Percentiles rank a stretch among this genome's conserved stretches.
Evolutionary conservation across 1,140 invertebrate species (phyloP).

Genomic region (Solen grandis): DNA sequence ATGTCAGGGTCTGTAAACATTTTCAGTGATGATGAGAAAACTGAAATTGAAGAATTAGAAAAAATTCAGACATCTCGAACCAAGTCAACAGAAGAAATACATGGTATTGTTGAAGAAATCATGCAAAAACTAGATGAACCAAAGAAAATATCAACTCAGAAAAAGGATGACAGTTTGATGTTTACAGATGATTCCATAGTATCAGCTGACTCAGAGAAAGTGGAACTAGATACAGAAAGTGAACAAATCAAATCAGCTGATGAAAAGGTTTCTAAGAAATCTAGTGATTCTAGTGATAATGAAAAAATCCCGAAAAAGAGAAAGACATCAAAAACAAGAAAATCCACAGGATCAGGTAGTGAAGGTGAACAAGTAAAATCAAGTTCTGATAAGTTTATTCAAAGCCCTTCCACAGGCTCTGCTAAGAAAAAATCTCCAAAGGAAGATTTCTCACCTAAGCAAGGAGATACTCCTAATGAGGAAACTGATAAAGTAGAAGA

Average conservation of each 20-base stretch:
- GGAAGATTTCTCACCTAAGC: neutral
- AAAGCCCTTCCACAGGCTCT: neutral
- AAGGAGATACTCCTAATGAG: too few species aligned
- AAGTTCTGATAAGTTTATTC: neutral
- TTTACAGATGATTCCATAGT: slow-evolving; percentile 46
- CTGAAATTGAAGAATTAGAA: neutral
- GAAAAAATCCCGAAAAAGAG: neutral
- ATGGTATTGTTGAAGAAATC: slow-evolving; percentile 36
- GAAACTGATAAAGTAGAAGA: neutral
- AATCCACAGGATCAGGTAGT: neutral
- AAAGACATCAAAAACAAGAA: neutral
- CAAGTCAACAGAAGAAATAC: slow-evolving; percentile 47
- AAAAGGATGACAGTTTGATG: slow-evolving; percentile 35
- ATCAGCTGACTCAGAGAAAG: neutral
- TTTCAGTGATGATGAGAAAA: slow-evolving; percentile 4
- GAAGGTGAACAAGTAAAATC: neutral
- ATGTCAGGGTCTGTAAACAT: slow-evolving; percentile 2
- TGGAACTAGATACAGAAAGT: neutral
- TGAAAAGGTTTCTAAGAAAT: neutral
- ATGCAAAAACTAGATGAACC: slow-evolving; percentile 33
- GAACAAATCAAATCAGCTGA: neutral
- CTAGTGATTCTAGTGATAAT: neutral
- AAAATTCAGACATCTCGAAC: neutral
- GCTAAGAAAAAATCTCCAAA: neutral
- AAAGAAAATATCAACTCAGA: neutral